A percentile compares a stretch with the other conserved stretches of the same genome.
Evolutionary conservation across 2,113 vertebrate species (phyloP).

Genomic region (Micromys minutus): DNA sequence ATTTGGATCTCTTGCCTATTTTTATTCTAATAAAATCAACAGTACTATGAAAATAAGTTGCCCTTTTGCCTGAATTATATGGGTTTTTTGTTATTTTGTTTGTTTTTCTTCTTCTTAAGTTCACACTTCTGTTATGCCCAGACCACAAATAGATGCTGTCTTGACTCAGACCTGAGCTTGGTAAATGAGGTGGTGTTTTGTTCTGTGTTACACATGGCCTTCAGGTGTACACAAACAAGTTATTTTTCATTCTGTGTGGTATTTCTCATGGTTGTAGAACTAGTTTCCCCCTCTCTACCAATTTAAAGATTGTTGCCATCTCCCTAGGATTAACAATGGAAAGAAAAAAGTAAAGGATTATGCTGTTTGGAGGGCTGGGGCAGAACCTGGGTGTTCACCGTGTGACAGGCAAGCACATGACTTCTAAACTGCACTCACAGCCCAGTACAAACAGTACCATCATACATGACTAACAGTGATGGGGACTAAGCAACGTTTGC

Average conservation of each 20-base stretch:
- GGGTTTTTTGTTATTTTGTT: background rate
- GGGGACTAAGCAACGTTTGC: background rate
- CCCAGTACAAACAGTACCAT: background rate
- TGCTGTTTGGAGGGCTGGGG: background rate
- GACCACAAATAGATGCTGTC: slow-evolving; percentile 14
- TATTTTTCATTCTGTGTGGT: background rate
- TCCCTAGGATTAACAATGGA: background rate
- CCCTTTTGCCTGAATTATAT: slow-evolving; percentile 26
- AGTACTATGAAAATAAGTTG: slow-evolving; percentile 54
- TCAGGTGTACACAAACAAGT: background rate
- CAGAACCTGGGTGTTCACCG: background rate
- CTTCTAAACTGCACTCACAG: background rate
- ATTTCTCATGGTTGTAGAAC: background rate
- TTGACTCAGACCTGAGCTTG: slow-evolving; percentile 33
- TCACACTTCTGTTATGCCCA: background rate
- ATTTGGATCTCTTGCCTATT: slow-evolving; percentile 13
- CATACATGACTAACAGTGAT: background rate
- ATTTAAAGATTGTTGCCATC: background rate
- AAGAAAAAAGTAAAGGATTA: background rate
- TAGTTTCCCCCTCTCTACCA: background rate
- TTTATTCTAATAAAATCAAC: slow-evolving; percentile 20
- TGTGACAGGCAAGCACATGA: background rate
- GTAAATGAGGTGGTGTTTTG: background rate
- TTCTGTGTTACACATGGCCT: slow-evolving; percentile 24
- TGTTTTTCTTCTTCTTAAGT: background rate